phyloP scores from a whole-genome alignment of 2,888 invertebrate species.

The Nowickia ferox region DNA sequence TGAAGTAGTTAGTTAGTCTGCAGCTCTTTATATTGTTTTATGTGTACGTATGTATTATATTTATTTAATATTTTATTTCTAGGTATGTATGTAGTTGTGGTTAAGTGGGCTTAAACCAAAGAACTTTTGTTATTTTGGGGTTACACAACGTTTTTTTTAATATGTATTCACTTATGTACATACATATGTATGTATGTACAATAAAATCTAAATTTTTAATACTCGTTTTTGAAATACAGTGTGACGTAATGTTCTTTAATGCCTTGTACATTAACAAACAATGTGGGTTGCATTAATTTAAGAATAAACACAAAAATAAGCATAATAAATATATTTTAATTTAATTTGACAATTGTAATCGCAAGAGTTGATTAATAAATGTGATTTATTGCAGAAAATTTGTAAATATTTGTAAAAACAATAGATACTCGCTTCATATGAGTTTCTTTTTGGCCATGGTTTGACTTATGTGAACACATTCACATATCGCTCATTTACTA shows the following conservation, averaged over 20 bases:
- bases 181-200: not conserved
- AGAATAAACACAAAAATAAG: constrained; percentile 34
- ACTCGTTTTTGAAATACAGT: constrained; percentile 5
- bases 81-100: constrained; percentile 30
- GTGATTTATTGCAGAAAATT: constrained; percentile 23
- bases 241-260: constrained; percentile 43
- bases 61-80: constrained; percentile 10
- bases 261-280: constrained; percentile 25
- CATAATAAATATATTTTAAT: constrained; percentile 38
- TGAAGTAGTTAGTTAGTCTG: constrained; percentile 2
- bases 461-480: not conserved
- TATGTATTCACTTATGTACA: not conserved
- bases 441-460: not conserved
- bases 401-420: constrained; percentile 7
- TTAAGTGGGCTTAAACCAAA: constrained; percentile 41
- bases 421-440: not conserved
- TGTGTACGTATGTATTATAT: not conserved
- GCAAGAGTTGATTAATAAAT: constrained; percentile 35
- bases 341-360: constrained; percentile 45
- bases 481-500: not conserved
- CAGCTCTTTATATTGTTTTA: not conserved
- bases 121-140: constrained; percentile 13
- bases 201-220: constrained; percentile 34
- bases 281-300: constrained; percentile 56
- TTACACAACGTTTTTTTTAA: constrained; percentile 44